A percentile compares a stretch with the other conserved stretches of the same genome.
These are phyloP conservation scores for Tetramorium simillimum DNA, from an alignment of 1,140 invertebrate species.

Conservation along the genomic window DNA sequence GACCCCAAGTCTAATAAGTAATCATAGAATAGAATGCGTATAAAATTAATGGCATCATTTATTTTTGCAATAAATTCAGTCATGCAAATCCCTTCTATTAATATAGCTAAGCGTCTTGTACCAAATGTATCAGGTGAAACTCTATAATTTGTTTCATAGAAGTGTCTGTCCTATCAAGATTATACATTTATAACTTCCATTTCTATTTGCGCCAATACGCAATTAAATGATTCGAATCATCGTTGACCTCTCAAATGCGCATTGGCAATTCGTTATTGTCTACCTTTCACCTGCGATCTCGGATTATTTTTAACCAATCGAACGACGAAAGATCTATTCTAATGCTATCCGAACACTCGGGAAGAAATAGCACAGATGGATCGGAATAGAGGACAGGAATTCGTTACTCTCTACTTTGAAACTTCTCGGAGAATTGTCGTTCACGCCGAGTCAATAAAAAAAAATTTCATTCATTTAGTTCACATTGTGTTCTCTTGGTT, in stretches of 20 bases:
- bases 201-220: background rate
- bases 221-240: background rate
- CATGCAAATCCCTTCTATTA: background rate
- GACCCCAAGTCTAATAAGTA: background rate
- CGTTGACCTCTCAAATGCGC: background rate
- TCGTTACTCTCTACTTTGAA: constrained; percentile 14
- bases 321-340: constrained; percentile 40
- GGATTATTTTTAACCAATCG: constrained; percentile 49
- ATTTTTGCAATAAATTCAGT: background rate
- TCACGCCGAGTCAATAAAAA: background rate
- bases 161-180: background rate
- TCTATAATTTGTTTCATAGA: background rate
- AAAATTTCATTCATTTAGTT: background rate
- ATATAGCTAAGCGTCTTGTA: background rate
- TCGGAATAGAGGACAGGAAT: constrained; percentile 39
- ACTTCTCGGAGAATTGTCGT: constrained; percentile 50
- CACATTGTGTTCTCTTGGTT: background rate
- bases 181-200: background rate
- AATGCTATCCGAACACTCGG: constrained; percentile 45
- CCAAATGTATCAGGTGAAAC: background rate
- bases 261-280: background rate
- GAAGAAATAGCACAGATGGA: constrained; percentile 30
- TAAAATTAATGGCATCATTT: background rate
- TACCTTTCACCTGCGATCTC: constrained; percentile 28
- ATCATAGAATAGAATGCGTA: background rate